Evolutionary conservation across 2,113 vertebrate species (phyloP).

Genomic region (Rhinogobius similis): DNA sequence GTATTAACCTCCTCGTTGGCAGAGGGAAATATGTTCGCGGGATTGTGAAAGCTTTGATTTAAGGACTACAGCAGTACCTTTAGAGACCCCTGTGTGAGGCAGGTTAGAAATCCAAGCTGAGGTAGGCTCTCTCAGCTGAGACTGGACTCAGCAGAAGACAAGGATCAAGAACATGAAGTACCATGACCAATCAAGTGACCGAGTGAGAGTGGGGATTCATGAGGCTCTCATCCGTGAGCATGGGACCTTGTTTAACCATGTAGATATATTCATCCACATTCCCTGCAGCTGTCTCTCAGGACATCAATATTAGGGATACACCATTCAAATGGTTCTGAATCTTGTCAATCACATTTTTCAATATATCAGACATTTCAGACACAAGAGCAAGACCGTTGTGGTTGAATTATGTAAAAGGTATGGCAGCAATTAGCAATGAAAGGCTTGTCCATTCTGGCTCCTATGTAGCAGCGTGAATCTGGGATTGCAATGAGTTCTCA

Average conservation of each 20-base stretch:
- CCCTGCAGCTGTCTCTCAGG: constrained; percentile 37
- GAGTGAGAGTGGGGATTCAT: constrained; percentile 41
- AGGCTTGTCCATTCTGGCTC: constrained; percentile 75
- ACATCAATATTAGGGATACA: constrained; percentile 22
- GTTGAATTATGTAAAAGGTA: constrained; percentile 74
- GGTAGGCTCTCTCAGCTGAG: constrained; percentile 76
- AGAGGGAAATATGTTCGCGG: constrained; percentile 37
- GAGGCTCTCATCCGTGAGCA: constrained; percentile 50
- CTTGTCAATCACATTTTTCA: constrained; percentile 10
- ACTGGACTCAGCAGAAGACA: constrained; percentile 59
- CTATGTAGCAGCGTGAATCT: constrained; percentile 72
- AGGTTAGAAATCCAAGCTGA: constrained; percentile 78
- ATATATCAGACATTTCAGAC: constrained; percentile 16
- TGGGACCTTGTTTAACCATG: constrained; percentile 38
- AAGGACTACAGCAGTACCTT: constrained; percentile 74
- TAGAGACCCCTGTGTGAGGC: constrained; percentile 61
- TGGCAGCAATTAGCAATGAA: constrained; percentile 50
- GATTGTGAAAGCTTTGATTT: constrained; percentile 56
- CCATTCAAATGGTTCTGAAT: constrained; percentile 5
- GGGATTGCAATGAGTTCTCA: constrained; percentile 82
- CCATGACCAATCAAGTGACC: constrained; percentile 48
- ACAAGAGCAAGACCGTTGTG: constrained; percentile 33
- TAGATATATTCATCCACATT: constrained; percentile 36
- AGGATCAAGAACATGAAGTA: constrained; percentile 51
- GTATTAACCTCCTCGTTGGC: constrained; percentile 29